Conservation (phyloP, 2,797 vertebrate species). For the Phataginus tricuspis region DNA sequence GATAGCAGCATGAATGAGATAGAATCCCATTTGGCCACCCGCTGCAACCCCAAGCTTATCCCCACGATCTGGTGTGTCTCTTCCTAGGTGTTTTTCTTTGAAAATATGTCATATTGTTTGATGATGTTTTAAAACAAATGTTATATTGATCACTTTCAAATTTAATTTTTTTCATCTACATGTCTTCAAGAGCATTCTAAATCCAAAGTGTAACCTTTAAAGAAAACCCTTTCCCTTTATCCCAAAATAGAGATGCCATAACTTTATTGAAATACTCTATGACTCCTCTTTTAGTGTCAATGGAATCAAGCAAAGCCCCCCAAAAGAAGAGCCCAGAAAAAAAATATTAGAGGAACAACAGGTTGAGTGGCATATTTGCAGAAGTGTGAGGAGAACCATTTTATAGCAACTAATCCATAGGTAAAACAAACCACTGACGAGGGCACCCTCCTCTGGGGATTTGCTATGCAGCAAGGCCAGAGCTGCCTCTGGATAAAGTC, state of each 20-base stretch:
- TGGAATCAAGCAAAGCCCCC: neutral
- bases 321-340: neutral
- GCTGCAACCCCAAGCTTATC: neutral
- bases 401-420: neutral
- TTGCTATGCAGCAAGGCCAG: neutral
- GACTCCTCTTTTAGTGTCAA: neutral
- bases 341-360: neutral
- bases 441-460: neutral
- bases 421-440: neutral
- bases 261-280: neutral
- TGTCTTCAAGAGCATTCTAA: neutral
- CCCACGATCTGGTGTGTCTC: neutral
- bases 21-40: neutral
- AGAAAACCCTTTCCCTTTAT: neutral
- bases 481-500: neutral
- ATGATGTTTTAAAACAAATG: neutral
- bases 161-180: neutral
- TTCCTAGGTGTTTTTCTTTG: neutral
- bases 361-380: neutral
- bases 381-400: neutral
- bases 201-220: neutral
- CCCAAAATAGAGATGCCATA: neutral
- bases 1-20: neutral
- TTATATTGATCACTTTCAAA: neutral
- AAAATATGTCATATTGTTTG: neutral